Evolutionary conservation across 2,888 invertebrate genomes (phyloP).

Genomic region (Argyresthia albistria): DNA sequence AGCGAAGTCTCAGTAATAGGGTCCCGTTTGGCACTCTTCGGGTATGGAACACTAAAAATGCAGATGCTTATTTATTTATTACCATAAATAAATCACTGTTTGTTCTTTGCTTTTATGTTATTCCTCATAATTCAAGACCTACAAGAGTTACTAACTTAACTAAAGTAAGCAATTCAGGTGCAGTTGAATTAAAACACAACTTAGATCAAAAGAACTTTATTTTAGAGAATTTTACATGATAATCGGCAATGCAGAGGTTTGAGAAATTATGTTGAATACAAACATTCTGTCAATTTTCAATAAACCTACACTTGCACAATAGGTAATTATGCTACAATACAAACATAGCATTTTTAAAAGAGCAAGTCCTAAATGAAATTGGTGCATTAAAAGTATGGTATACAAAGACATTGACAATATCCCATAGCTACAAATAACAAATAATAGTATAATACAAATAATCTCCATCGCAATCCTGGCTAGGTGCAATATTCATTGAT

Average conservation of each 20-base stretch:
- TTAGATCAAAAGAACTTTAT: slow-evolving; percentile 74
- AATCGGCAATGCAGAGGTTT: slow-evolving; percentile 70
- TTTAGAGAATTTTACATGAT: slow-evolving; percentile 70
- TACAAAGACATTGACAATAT: slow-evolving; percentile 7
- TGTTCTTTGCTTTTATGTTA: too few relatives aligned
- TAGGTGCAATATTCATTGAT: slow-evolving; percentile 39
- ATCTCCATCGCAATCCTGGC: slow-evolving; percentile 38
- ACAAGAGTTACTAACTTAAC: too few relatives aligned
- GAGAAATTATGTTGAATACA: slow-evolving; percentile 64
- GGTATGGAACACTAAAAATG: too few relatives aligned
- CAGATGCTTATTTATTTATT: too few relatives aligned
- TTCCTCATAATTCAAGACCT: too few relatives aligned
- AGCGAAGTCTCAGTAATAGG: too few relatives aligned
- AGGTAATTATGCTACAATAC: slow-evolving; percentile 61
- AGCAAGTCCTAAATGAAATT: slow-evolving; percentile 44
- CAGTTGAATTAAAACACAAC: background rate
- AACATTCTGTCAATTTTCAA: slow-evolving; percentile 62
- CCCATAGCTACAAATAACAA: slow-evolving; percentile 4
- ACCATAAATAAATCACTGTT: too few relatives aligned
- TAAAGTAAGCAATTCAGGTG: too few relatives aligned
- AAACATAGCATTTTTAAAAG: slow-evolving; percentile 51
- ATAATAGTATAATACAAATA: slow-evolving; percentile 27
- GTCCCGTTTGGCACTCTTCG: too few relatives aligned
- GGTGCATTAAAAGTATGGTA: slow-evolving; percentile 39
- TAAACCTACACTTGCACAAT: slow-evolving; percentile 61